Percentiles rank a stretch among this genome's conserved stretches.
These are phyloP conservation scores for Pseudomyrmex pallidus DNA, from an alignment of 1,140 invertebrate genomes.

Conservation along the genomic window DNA sequence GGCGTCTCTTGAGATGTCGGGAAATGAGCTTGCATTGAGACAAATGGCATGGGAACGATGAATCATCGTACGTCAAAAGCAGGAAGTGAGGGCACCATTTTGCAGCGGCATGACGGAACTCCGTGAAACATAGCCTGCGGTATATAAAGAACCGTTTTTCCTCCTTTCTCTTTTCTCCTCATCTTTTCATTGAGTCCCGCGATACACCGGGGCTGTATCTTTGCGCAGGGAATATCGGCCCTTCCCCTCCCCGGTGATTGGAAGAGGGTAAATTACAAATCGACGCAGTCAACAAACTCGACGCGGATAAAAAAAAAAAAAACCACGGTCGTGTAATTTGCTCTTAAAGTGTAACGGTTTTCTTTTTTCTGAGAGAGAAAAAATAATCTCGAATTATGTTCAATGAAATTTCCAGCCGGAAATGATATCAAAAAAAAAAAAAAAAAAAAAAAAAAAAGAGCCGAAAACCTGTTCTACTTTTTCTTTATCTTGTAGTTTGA, in stretches of 20 bases:
- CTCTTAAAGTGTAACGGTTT: not conserved
- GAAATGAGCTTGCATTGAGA: conserved; percentile 77
- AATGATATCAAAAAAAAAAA: too few relatives aligned
- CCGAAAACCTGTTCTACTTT: too few relatives aligned
- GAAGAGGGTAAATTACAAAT: conserved; percentile 69
- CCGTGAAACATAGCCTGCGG: conserved; percentile 51
- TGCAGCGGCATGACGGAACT: conserved; percentile 67
- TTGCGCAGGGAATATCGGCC: conserved; percentile 36
- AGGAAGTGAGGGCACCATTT: conserved; percentile 73
- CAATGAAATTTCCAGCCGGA: too few relatives aligned
- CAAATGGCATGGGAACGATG: conserved; percentile 78
- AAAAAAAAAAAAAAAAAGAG: too few relatives aligned
- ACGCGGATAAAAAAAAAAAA: conserved; percentile 13
- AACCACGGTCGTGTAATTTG: conserved; percentile 33
- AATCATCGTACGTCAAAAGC: conserved; percentile 79
- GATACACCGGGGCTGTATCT: conserved; percentile 51
- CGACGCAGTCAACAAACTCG: conserved; percentile 42
- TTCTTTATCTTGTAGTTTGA: too few relatives aligned
- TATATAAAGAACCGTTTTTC: conserved; percentile 68
- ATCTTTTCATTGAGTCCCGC: conserved; percentile 59
- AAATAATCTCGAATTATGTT: too few relatives aligned
- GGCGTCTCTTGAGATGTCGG: conserved; percentile 73
- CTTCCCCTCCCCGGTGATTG: conserved; percentile 63
- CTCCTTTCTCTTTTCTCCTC: conserved; percentile 30
- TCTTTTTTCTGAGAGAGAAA: too few relatives aligned